Percentiles rank a stretch among this genome's conserved stretches.
phyloP scores from a whole-genome alignment of 2,888 invertebrate genomes.

The Beris chalybata region DNA sequence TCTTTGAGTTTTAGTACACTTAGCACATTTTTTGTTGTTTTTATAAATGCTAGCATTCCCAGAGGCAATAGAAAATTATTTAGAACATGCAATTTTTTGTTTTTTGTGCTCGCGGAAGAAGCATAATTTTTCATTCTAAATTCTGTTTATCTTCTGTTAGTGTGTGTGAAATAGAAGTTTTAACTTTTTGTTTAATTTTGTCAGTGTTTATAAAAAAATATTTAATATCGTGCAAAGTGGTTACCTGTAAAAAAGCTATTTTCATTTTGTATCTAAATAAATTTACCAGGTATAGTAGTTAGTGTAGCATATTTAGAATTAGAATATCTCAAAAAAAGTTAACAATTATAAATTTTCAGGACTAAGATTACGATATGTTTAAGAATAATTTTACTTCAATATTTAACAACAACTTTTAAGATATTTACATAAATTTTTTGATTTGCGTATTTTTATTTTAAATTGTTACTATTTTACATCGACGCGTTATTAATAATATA shows the following conservation, averaged over 20 bases:
- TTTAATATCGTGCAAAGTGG: slow-evolving; percentile 27
- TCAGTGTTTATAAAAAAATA: not conserved
- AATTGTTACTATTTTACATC: slow-evolving; percentile 7
- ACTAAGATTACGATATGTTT: slow-evolving; percentile 28
- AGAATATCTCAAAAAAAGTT: slow-evolving; percentile 2
- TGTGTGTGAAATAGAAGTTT: not conserved
- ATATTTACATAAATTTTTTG: slow-evolving; percentile 13
- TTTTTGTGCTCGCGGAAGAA: slow-evolving; percentile 2
- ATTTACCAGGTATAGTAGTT: slow-evolving; percentile 21
- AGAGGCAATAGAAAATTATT: slow-evolving; percentile 13
- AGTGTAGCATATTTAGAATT: slow-evolving; percentile 25
- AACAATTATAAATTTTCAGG: slow-evolving; percentile 10
- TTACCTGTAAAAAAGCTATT: slow-evolving; percentile 25
- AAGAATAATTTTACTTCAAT: slow-evolving; percentile 9
- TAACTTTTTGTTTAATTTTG: slow-evolving; percentile 3
- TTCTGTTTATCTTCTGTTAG: not conserved
- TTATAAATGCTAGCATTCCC: slow-evolving; percentile 17
- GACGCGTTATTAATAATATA: slow-evolving; percentile 12
- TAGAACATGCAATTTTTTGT: slow-evolving; percentile 18
- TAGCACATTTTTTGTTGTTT: too few species aligned
- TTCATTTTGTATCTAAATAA: not conserved
- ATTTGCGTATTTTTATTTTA: not conserved
- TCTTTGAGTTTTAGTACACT: too few species aligned
- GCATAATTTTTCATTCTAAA: not conserved
- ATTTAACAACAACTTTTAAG: not conserved